Evolutionary conservation across 1,140 invertebrate genomes (phyloP), one percentile per base, ranked within the genome.

Genomic region (Frieseomelitta varia): DNA sequence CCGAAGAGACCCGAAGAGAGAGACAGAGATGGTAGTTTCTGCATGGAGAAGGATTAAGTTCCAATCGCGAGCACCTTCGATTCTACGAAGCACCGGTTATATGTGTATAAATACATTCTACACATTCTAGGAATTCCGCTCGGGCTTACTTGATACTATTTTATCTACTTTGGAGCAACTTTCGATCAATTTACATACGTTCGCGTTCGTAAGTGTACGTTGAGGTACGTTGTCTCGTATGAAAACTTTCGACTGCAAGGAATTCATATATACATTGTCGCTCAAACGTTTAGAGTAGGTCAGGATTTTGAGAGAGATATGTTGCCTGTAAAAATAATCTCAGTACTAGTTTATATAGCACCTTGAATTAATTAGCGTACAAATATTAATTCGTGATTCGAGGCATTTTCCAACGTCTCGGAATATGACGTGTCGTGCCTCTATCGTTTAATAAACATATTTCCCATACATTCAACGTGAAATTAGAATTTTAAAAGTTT

Each of bases 11-110:
- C n/a, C n/a, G n/a, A n/a, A n/a, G 21, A 30, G 61, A 10, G 4
- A 19, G 34, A 11, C 27, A 11, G 30, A 15, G 30, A 47, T 2
- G 12, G 24, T 55, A 81, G 34, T 81, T 65, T 19, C 19, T 4
- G 12, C 47, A 61, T 30, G 15, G 61, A 12, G 72, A 21, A 39
- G 47, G 27, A 77, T 77, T 68, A 77, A 82, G 53, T 68, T 55
- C n/a, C 27, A 56, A 82, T 82, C 68, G 19, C 53, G 19, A 81
- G 47, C 24, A 68, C 12, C 51, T 21, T 67, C 69, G 39, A 39
- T 53, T 63, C 79, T 15, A 21, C 58, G 6, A 15, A 65, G 65
- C 27, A n/a, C 19, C 6, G 51, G n/a, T 47, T 47, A 47, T 10
- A 47, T 0, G 10, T 0, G 6, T 6, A 39, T 6, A 39, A 0